phyloP scores from a whole-genome alignment of 92 coral and sea anemone genomes.

The Palythoa grandis region DNA sequence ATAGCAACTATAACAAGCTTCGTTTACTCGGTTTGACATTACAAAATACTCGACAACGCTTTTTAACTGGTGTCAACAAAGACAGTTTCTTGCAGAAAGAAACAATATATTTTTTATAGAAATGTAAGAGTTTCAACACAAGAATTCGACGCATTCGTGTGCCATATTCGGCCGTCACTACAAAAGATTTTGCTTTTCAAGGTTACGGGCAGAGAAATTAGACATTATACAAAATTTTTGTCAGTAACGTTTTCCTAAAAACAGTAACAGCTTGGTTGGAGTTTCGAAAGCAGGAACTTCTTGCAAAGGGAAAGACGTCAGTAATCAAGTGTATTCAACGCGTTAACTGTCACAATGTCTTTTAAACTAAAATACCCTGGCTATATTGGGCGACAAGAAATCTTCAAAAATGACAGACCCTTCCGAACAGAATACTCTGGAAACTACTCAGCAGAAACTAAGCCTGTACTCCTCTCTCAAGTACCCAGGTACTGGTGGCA shows the following conservation, averaged over 20 bases:
- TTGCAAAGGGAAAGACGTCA: not conserved
- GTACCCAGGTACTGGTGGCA: slow-evolving; percentile 68
- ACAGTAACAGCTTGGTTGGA: too few species aligned
- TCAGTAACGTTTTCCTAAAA: too few species aligned
- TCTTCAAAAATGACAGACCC: slow-evolving; percentile 21
- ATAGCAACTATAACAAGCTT: slow-evolving; percentile 24
- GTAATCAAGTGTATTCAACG: too few species aligned
- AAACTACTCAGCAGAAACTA: slow-evolving; percentile 56
- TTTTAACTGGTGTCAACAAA: not conserved
- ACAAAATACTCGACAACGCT: not conserved
- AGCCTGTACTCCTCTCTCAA: slow-evolving; percentile 61
- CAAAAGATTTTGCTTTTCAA: too few species aligned
- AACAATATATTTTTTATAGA: not conserved
- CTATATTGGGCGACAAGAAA: slow-evolving; percentile 5
- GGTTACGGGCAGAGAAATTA: too few species aligned
- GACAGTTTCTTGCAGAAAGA: not conserved
- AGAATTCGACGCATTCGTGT: too few species aligned
- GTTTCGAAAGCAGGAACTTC: not conserved
- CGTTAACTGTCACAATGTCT: not conserved
- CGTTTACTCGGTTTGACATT: not conserved
- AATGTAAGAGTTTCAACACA: too few species aligned
- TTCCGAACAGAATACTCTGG: slow-evolving; percentile 70
- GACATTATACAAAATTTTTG: too few species aligned
- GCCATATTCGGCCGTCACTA: too few species aligned
- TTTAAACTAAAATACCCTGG: slow-evolving; percentile 18